These are phyloP conservation scores for Myrmecobius fasciatus DNA, from an alignment of 2,113 vertebrate species.

Conservation along the genomic window DNA sequence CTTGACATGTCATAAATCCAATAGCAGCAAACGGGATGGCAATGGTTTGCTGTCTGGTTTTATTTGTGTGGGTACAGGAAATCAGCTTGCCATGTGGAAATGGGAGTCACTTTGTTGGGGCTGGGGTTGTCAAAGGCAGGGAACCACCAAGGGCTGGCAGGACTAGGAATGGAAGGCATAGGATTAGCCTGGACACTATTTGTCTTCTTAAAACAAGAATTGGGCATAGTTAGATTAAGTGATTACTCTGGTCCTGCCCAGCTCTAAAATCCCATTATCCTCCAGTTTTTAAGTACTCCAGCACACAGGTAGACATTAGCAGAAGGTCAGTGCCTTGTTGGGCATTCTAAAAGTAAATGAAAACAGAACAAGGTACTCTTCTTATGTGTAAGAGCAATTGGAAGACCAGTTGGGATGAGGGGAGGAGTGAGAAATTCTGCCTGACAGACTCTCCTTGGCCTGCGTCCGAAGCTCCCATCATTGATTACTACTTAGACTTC, in stretches of 20 bases:
- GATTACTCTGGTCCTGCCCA: not conserved
- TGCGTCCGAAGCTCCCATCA: not conserved
- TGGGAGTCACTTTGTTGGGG: not conserved
- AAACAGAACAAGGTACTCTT: not conserved
- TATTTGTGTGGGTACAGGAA: slow-evolving; percentile 67
- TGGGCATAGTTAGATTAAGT: not conserved
- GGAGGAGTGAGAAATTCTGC: not conserved
- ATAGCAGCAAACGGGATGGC: slow-evolving; percentile 62
- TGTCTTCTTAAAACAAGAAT: not conserved
- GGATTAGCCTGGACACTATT: not conserved
- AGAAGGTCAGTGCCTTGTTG: not conserved
- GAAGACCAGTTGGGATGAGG: not conserved
- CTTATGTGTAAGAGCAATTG: not conserved
- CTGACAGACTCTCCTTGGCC: not conserved
- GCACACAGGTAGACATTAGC: not conserved
- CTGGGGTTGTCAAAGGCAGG: not conserved
- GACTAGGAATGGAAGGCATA: not conserved
- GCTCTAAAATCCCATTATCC: not conserved
- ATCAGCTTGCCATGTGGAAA: slow-evolving; percentile 42
- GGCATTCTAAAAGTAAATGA: not conserved
- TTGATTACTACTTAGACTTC: not conserved
- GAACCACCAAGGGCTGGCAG: not conserved
- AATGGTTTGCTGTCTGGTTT: slow-evolving; percentile 70
- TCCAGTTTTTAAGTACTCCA: not conserved
- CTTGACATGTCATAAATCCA: slow-evolving; percentile 83